These are phyloP conservation scores for Hypomesus transpacificus DNA, from an alignment of 2,113 vertebrate species.

Conservation along the genomic window DNA sequence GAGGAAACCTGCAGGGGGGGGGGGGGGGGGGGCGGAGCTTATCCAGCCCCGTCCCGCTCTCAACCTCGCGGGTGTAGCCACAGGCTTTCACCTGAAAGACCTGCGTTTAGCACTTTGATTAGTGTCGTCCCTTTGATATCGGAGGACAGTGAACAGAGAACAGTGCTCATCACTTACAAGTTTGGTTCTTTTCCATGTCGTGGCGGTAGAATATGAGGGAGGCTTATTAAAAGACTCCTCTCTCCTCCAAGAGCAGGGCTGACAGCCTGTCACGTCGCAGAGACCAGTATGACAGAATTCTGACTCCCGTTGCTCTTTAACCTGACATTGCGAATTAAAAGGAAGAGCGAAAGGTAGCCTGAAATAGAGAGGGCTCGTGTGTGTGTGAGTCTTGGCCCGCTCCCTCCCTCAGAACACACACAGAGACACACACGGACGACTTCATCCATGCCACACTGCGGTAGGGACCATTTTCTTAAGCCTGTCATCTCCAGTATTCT, in stretches of 20 bases:
- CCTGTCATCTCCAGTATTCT: conserved; percentile 2
- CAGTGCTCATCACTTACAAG: too few species aligned
- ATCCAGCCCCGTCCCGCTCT: conserved; percentile 6
- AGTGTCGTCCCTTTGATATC: neutral
- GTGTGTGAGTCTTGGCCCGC: neutral
- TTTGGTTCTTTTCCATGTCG: too few species aligned
- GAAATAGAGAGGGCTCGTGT: neutral
- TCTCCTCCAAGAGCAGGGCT: conserved; percentile 3
- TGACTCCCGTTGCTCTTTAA: neutral
- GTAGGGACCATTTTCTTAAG: neutral
- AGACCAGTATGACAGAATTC: neutral
- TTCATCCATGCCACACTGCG: neutral
- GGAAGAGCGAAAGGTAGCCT: neutral
- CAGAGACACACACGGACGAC: neutral
- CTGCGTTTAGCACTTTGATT: neutral
- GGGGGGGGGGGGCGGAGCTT: conserved; percentile 39
- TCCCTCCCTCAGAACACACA: neutral
- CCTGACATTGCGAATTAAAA: neutral
- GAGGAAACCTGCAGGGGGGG: neutral
- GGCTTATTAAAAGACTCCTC: too few species aligned
- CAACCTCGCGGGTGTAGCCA: too few species aligned
- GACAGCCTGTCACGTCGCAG: neutral
- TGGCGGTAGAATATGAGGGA: too few species aligned
- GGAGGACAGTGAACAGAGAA: neutral
- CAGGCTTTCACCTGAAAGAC: neutral